Base-by-base conservation (phyloP, 2,888 invertebrate genomes). In the Clanis bilineata region DNA sequence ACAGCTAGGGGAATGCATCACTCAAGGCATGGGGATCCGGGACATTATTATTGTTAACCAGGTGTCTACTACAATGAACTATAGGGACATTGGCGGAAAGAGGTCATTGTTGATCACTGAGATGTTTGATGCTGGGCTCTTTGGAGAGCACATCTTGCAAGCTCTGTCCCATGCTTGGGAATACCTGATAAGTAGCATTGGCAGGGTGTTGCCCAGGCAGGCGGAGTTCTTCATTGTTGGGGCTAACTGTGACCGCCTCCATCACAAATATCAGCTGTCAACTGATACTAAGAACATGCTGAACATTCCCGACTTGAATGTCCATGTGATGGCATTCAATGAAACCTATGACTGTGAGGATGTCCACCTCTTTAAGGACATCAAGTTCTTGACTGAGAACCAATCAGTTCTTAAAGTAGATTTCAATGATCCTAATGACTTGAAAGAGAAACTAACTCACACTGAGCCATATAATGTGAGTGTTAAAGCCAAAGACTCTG, bases 41-140 rank as follows among this genome's bases (percentile, higher is more conserved):
- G 81, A 87, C 12, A 86, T 95, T 5, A 81, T 84, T 56, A 80
- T 95, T 25, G 76, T 95, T 6, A 90, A 93, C 60, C 93, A 93
- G 72, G 82, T 93, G 77, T 96, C 96, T 0, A 93, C 93, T 9
- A 82, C 93, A 57, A 78, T 96, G 70, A 71, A 76, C 55, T 85
- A 91, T 18, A 66, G 72, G 28, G 93, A 94, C 76, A 83, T 95
- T 56, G 92, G 93, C 57, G 86, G 93, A 28, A 94, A 85, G 73
- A 93, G 93, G 21, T 93, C 94, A 58, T 79, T 96, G 47, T 81
- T 97, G 58, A 93, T 97, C 0, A 96, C 96, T 2, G 97, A 97
- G 86, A 94, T 95, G 65, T 95, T 97, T 87, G 97, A 97, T 89
- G 95, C 95, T 56, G 96, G 95, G 0, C 78, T 97, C 25, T 95